A percentile compares a stretch with the other conserved stretches of the same genome.
phyloP scores from a whole-genome alignment of 2,888 invertebrate species.

The Dendrolimus pini region DNA sequence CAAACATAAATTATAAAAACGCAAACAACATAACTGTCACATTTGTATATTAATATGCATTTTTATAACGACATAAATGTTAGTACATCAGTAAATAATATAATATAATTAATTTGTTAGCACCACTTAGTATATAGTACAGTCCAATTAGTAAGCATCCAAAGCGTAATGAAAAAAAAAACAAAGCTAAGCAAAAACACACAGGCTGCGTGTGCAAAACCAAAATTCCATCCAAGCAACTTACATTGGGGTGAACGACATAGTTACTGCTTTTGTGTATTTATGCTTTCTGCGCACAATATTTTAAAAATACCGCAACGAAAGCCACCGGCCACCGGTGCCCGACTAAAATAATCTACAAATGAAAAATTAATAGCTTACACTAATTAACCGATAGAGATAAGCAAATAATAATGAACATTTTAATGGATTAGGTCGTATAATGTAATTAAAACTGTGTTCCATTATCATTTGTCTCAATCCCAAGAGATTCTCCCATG shows the following conservation, averaged over 20 bases:
- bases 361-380: conserved; percentile 15
- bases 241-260: conserved; percentile 72
- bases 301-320: conserved; percentile 33
- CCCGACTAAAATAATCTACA: conserved; percentile 52
- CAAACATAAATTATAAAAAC: no score
- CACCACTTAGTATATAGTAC: not conserved
- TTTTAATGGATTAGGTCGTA: not conserved
- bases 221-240: conserved; percentile 32
- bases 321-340: conserved; percentile 32
- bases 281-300: conserved; percentile 24
- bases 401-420: not conserved
- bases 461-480: no score
- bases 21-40: no score
- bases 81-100: no score
- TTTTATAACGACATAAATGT: no score
- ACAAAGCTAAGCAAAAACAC: not conserved
- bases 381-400: not conserved
- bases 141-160: not conserved
- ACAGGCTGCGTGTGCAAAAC: not conserved
- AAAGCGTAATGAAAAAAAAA: not conserved
- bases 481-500: no score
- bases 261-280: conserved; percentile 28
- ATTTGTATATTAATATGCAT: no score
- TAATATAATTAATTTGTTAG: no score
- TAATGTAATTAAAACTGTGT: not conserved